Evolutionary conservation across 2,797 vertebrate genomes (phyloP).

Genomic region (Staurois parvus): DNA sequence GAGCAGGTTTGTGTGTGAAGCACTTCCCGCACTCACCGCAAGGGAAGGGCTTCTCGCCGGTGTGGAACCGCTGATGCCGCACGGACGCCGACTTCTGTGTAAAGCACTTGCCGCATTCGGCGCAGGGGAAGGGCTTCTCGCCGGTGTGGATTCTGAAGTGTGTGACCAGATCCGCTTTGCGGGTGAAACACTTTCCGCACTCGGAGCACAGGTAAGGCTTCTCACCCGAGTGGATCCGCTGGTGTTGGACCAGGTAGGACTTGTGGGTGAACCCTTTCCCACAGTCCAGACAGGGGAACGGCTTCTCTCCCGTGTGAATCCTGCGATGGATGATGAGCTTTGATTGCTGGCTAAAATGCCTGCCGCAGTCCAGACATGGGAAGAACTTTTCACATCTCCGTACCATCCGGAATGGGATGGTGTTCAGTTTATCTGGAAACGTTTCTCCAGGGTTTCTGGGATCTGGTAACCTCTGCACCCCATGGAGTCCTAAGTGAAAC

Average conservation of each 20-base stretch:
- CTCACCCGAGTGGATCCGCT: not conserved
- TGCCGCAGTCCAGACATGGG: too few relatives aligned
- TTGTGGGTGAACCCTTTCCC: slow-evolving; percentile 50
- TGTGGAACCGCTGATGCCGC: not conserved
- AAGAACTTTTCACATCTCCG: too few relatives aligned
- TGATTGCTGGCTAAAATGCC: too few relatives aligned
- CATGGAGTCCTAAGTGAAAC: too few relatives aligned
- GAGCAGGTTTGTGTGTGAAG: not conserved
- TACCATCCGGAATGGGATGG: too few relatives aligned
- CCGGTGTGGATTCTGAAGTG: not conserved
- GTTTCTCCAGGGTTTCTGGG: too few relatives aligned
- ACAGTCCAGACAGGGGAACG: slow-evolving; percentile 38
- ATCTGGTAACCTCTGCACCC: too few relatives aligned
- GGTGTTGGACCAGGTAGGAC: slow-evolving; percentile 12
- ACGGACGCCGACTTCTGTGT: not conserved
- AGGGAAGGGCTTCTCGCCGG: not conserved
- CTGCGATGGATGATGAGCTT: slow-evolving; percentile 62
- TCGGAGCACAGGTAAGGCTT: not conserved
- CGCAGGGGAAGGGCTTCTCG: not conserved
- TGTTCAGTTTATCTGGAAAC: too few relatives aligned
- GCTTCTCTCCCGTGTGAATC: slow-evolving; percentile 59
- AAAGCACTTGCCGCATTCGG: not conserved
- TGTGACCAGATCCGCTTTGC: not conserved
- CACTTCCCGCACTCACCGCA: not conserved
- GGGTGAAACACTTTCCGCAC: slow-evolving; percentile 1